Evolutionary conservation across 2,797 vertebrate genomes (phyloP), one percentile per base, ranked within the genome.

Genomic region (Enteromius anoplus): DNA sequence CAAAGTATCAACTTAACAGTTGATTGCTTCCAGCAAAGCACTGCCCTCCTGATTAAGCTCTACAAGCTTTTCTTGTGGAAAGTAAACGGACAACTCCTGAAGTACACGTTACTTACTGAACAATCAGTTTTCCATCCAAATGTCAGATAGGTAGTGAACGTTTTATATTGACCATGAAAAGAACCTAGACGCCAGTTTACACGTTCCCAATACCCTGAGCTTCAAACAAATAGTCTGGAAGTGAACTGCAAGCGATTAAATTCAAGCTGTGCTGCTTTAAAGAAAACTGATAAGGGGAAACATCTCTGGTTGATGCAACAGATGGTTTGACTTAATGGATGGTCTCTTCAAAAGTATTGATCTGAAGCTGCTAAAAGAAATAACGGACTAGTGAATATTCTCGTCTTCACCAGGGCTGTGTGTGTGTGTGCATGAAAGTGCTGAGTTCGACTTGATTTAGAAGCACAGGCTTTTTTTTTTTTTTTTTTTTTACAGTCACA

Each of bases 331-430:
- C 26, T 45, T 45, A 75, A 84, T 66, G 60, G 7, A 55, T 12
- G 23, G 62, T 47, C 32, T 73, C 69, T 69, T 72, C 23, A 80
- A 45, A 69, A 11, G 29, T 55, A 80, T 68, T 21, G 70, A 75
- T 75, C 55, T 75, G 40, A 23, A 17, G 21, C 32, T 29, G n/a
- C 58, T n/a, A 14, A 23, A 62, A 80, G 51, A 73, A 75, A 45
- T 6, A 40, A 11, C 2, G 10, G 51, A 80, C 4, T 21, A 70
- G 23, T 62, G 55, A 70, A 65, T 15, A 26, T 58, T 14, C 32
- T 12, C 11, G 17, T 51, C 37, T 15, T 49, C 29, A 21, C 11
- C 15, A 3, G 26, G 29, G 37, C 32, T n/a, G 40, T 2, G 42
- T 47, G 40, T 2, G 40, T 47, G 8, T 29, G 32, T 1, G 21